Evolutionary conservation across 2,797 vertebrate genomes (phyloP).

Genomic region (Chelonia mydas): DNA sequence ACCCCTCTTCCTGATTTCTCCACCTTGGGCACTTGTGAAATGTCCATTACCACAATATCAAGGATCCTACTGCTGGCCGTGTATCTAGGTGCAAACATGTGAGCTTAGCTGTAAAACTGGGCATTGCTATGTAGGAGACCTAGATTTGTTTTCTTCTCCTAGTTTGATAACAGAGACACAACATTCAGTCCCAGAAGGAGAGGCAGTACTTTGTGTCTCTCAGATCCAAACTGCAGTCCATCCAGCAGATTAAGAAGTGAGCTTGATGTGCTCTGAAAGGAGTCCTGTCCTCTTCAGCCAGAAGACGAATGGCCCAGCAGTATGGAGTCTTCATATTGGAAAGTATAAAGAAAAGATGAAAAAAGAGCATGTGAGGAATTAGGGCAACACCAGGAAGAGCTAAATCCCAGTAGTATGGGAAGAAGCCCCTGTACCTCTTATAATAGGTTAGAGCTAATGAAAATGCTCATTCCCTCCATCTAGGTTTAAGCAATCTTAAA

Average conservation of each 20-base stretch:
- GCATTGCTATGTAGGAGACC: not conserved
- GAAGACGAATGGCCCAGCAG: constrained; percentile 7
- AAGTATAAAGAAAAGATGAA: rapidly evolving
- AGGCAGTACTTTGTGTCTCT: constrained; percentile 39
- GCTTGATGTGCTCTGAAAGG: constrained; percentile 25
- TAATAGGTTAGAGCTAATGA: not conserved
- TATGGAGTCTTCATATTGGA: not conserved
- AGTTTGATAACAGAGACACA: not conserved
- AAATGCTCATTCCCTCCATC: not conserved
- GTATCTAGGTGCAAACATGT: not conserved
- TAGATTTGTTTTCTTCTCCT: not conserved
- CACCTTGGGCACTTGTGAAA: not conserved
- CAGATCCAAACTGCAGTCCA: constrained; percentile 16
- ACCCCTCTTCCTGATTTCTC: not conserved
- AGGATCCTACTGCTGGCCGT: not conserved
- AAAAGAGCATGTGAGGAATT: not conserved
- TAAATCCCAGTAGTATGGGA: not conserved
- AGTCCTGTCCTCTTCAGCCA: constrained; percentile 53
- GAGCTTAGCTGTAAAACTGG: not conserved
- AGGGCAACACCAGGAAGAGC: not conserved
- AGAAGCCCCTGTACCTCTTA: not conserved
- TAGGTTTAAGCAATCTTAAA: not conserved
- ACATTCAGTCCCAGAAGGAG: constrained; percentile 31
- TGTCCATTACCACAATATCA: not conserved
- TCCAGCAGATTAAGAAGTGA: constrained; percentile 50